Base-by-base conservation (phyloP, 2,888 invertebrate genomes). In the Nymphalis c-album region DNA sequence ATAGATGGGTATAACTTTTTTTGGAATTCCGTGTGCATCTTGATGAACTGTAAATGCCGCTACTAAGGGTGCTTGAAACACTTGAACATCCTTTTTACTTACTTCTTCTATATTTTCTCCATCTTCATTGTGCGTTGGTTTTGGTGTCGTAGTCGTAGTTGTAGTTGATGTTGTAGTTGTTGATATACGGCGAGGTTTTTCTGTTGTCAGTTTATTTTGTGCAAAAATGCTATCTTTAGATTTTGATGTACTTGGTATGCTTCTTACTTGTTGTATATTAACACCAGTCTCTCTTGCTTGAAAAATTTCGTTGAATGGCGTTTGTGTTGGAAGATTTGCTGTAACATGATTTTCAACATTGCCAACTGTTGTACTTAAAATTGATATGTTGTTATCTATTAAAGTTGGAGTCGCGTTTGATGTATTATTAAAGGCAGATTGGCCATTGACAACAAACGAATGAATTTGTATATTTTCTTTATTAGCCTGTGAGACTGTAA, bases 31-130 rank as follows among this genome's bases (percentile, higher is more conserved):
- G 40, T 93, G 93, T 73, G 95, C 95, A 79, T 97, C 97, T 84
- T 97, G 95, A 73, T 97, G 96, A 0, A 97, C 96, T 0, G 97
- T 97, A 78, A 97, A 97, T 0, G 97, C 97, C 2, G 96, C 96
- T 0, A 97, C 95, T 68, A 97, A 82, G 0, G 97, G 97, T 3
- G 97, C 97, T 74, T 95, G 95, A 78, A 95, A 96, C 61, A 97
- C 96, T 83, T 96, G 96, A 1, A 97, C 96, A 69, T 95, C 95
- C 69, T 93, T 92, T 79, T 95, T 94, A 77, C 94, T 93, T 3
- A 95, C 95, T 74, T 94, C 93, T 82, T 95, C 94, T 66, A 94
- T 95, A 77, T 94, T 94, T 83, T 94, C 94, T 63, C 95, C 94
- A 74, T 94, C 94, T 20, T 93, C 92, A 81, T 94, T 95, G 85